Base-by-base conservation (phyloP, 2,113 vertebrate genomes). In the Scomber colias region DNA sequence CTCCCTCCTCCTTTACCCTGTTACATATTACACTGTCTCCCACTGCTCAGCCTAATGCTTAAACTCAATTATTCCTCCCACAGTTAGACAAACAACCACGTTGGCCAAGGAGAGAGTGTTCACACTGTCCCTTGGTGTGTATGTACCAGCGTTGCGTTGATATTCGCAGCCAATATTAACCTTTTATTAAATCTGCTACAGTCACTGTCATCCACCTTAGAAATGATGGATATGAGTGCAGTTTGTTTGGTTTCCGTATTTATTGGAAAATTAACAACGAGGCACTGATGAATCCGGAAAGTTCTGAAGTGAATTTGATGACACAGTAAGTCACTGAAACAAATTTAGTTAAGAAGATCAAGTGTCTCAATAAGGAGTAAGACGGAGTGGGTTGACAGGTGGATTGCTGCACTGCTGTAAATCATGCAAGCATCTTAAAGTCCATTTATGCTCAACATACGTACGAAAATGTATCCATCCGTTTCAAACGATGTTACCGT, bases 41-140 rank as follows among this genome's bases (percentile, higher is more conserved):
- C 87, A 82, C 84, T 87, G 85, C 74, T 90, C 82, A 63, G 63
- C 65, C 80, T 92, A 89, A 92, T 91, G 86, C 87, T 73, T 82
- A 89, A 93, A 93, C 90, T 80, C 78, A 88, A 92, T 94, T 93
- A 93, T 86, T 89, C 90, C 71, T 83, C 84, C 85, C 82, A 85
- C 81, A 75, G 61, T 71, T 71, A 78, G 76, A 85, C 70, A 84
- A 84, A 84, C 79, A 87, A 75, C 55, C 21, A 30, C 30, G 4
- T 66, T 11, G 5, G 69, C 75, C n/a, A 51, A 51, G 51, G 69
- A 67, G 54, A 57, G 16, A 40, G 6, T 70, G 76, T 85, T 84
- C 79, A 66, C 74, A 51, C 65, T 54, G 68, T 79, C 73, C 74
- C 61, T 46, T 16, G 70, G 56, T 79, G 48, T 30, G 57, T 66